A percentile compares a stretch with the other conserved stretches of the same genome.
Conservation (phyloP, 2,113 vertebrate genomes). For the human region DNA sequence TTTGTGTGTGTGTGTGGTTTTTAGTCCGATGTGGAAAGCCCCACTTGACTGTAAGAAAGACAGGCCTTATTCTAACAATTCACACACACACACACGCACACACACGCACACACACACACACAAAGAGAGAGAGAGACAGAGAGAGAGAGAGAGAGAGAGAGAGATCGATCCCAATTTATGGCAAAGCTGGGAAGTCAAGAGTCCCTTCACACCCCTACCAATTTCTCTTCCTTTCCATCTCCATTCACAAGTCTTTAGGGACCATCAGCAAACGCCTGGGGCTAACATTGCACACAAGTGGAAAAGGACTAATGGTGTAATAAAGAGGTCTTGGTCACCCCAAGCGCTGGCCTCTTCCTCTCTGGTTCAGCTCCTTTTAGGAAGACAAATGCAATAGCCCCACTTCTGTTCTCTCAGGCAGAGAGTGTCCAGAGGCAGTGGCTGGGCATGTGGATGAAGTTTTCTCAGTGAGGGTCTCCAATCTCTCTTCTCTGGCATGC, state of each 20-base stretch:
- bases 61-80: background rate
- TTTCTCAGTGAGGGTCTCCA: background rate
- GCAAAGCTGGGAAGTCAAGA: background rate
- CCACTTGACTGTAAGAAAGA: background rate
- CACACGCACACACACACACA: background rate
- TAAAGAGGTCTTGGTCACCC: background rate
- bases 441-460: background rate
- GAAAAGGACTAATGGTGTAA: background rate
- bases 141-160: no score
- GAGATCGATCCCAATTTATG: background rate
- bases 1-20: constrained; percentile 31
- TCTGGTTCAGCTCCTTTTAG: background rate
- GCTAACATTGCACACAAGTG: background rate
- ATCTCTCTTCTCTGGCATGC: background rate
- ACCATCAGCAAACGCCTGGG: background rate
- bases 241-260: background rate
- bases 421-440: background rate
- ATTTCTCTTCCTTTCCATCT: background rate
- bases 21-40: constrained; percentile 48
- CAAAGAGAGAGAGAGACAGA: no score
- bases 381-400: background rate
- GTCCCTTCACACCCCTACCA: background rate
- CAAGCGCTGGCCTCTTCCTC: background rate
- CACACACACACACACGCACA: background rate
- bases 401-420: background rate